Percentiles rank a stretch among this genome's conserved stretches.
Evolutionary conservation across 2,113 vertebrate species (phyloP).

Genomic region (Salminus brasiliensis): DNA sequence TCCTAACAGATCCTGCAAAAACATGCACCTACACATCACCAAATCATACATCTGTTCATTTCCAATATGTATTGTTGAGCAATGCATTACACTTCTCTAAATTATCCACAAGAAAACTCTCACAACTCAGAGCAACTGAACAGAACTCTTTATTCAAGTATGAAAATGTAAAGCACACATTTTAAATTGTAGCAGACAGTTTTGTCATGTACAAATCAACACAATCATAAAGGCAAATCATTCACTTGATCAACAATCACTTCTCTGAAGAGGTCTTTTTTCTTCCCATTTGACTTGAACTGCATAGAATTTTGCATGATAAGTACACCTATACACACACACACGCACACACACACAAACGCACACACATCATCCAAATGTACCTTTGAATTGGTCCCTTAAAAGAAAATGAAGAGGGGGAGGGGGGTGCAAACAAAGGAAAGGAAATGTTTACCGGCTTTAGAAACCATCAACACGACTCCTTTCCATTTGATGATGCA

Average conservation of each 20-base stretch:
- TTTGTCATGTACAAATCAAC: constrained; percentile 73
- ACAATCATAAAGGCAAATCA: constrained; percentile 78
- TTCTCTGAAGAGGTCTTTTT: constrained; percentile 45
- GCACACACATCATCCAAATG: constrained; percentile 69
- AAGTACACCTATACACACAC: constrained; percentile 73
- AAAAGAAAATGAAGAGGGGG: constrained; percentile 53
- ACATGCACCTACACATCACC: too few species aligned
- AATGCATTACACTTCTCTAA: too few species aligned
- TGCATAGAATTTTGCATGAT: constrained; percentile 82
- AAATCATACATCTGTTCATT: too few species aligned
- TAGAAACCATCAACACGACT: constrained; percentile 23
- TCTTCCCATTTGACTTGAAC: constrained; percentile 61
- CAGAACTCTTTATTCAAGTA: constrained; percentile 83
- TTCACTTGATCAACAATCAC: constrained; percentile 68
- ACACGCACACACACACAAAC: too few species aligned
- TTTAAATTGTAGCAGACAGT: constrained; percentile 70
- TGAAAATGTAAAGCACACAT: constrained; percentile 83
- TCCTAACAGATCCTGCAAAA: too few species aligned
- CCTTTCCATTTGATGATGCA: constrained; percentile 1
- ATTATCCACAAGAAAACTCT: too few species aligned
- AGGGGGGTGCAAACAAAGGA: constrained; percentile 51
- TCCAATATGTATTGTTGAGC: too few species aligned
- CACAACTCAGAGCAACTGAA: constrained; percentile 53
- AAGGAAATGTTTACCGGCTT: constrained; percentile 42
- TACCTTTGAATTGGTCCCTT: constrained; percentile 73